Percentiles rank a stretch among this genome's conserved stretches.
These are phyloP conservation scores for Drosophila pegasa DNA, from an alignment of 2,888 invertebrate genomes.

Conservation along the genomic window DNA sequence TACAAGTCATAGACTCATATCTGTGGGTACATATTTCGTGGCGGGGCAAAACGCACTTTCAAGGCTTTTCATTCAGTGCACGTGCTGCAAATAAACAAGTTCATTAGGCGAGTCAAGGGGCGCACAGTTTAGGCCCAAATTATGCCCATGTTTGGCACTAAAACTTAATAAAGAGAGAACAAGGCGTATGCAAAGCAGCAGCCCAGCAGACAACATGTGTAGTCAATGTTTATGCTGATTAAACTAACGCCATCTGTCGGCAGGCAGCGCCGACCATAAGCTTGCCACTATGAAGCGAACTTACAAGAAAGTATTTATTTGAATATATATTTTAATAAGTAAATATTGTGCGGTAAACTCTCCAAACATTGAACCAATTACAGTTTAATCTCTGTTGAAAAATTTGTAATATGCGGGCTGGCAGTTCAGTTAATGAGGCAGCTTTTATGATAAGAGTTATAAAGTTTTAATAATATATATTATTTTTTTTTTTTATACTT, in stretches of 20 bases:
- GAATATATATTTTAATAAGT: background rate
- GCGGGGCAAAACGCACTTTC: constrained; percentile 1
- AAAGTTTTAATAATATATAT: background rate
- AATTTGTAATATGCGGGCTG: background rate
- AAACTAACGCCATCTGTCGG: constrained; percentile 53
- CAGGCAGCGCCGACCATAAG: background rate
- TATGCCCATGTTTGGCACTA: constrained; percentile 53
- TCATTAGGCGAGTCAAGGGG: constrained; percentile 64
- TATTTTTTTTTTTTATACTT: background rate
- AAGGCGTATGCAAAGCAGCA: constrained; percentile 60
- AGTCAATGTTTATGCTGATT: constrained; percentile 70
- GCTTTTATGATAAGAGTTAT: background rate
- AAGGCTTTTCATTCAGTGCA: constrained; percentile 61
- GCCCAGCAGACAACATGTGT: constrained; percentile 39
- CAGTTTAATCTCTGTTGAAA: no score
- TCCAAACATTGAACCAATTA: background rate
- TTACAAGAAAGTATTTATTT: background rate
- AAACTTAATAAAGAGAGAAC: constrained; percentile 59
- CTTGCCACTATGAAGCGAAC: background rate
- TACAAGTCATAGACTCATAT: constrained; percentile 8
- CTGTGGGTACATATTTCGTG: constrained; percentile 3
- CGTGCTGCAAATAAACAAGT: constrained; percentile 77
- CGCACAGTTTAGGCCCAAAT: constrained; percentile 34
- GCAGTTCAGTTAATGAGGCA: background rate
- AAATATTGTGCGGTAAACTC: no score